Conservation (phyloP, 2,797 vertebrate species). For the Lagorchestes hirsutus region DNA sequence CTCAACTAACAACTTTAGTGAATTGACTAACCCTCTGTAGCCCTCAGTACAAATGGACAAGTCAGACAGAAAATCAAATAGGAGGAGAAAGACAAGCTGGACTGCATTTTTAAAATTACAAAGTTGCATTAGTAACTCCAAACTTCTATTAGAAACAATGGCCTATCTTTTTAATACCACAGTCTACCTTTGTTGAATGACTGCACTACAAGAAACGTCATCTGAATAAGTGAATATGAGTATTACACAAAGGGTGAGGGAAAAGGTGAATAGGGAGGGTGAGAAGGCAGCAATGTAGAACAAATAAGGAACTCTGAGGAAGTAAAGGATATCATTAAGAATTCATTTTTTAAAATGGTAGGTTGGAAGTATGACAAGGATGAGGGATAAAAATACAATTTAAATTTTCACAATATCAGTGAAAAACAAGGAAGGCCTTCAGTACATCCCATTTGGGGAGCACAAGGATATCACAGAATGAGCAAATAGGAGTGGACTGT, state of each 20-base stretch:
- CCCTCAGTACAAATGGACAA: not conserved
- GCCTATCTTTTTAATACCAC: not conserved
- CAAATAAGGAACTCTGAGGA: not conserved
- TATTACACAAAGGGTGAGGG: not conserved
- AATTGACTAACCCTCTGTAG: not conserved
- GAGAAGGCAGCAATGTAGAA: not conserved
- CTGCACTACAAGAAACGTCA: not conserved
- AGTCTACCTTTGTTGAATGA: not conserved
- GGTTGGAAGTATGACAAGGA: not conserved
- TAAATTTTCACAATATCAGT: not conserved
- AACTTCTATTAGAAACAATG: not conserved
- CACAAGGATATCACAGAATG: not conserved
- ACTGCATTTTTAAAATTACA: not conserved
- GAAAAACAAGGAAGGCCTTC: not conserved
- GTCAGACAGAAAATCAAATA: not conserved
- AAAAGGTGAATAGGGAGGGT: not conserved
- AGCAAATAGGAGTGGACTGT: not conserved
- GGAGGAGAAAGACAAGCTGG: not conserved
- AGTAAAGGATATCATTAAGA: not conserved
- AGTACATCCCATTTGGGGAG: not conserved
- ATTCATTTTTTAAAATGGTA: not conserved
- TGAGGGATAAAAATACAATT: not conserved
- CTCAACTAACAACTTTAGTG: not conserved
- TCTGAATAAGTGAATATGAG: not conserved
- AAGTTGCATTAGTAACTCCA: not conserved